Base-by-base conservation (phyloP, 2,888 invertebrate species). In the Caenorhabditis sp. region DNA sequence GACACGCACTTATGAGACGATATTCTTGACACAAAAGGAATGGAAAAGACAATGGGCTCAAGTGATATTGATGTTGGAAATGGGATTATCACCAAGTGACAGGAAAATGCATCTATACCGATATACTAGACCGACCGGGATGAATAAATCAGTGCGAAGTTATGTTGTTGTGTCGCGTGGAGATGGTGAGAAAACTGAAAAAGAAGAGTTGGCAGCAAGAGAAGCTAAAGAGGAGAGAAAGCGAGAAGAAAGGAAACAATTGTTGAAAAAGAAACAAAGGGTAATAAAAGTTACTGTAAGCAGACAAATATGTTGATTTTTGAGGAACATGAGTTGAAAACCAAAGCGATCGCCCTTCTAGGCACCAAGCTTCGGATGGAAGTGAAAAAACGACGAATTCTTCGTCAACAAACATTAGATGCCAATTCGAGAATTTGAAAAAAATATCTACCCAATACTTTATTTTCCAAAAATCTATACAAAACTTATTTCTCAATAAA, bases 1-100 rank as follows among this genome's bases (percentile, higher is more conserved):
- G 97, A 97, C 96, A 0, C 95, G 97, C 88, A 97, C 97, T 8
- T 97, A 97, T 88, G 95, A 96, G 89, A 94, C 95, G 89, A 96
- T 97, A 82, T 95, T 95, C 0, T 95, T 96, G 89, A 95, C 96
- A 0, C 92, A 94, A 81, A 97, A 97, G 88, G 97, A 97, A 89
- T 97, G 97, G 96, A 95, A 97, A 89, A 58, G 82, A 62, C 81
- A 97, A 92, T 97, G 97, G 97, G 97, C 97, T 0, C 91, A 97
- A 79, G 97, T 97, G 75, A 97, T 97, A 43, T 90, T 97, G 76
- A 96, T 97, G 49, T 94, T 97, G 24, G 97, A 99, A 88, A 91
- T 97, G 88, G 95, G 96, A n/a, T 94, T 97, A 0, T 93, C 93
- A 65, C 95, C 96, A 0, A 91, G 92, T 14, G 94, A 95, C 88